Evolutionary conservation across 2,113 vertebrate genomes (phyloP).

Genomic region (Harpagus bidentatus): DNA sequence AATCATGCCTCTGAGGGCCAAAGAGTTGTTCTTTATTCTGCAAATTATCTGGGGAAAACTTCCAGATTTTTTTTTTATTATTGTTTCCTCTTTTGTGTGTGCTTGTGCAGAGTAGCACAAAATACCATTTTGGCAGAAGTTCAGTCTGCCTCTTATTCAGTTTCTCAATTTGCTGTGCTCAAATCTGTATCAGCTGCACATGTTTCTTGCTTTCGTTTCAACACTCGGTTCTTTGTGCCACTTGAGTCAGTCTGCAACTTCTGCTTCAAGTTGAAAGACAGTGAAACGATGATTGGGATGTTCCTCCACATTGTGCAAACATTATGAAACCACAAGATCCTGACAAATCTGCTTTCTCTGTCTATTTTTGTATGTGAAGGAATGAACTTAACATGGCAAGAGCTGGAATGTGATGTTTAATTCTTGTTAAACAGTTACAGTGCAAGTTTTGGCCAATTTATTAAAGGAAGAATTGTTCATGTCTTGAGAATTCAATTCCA

Average conservation of each 20-base stretch:
- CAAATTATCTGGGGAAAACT: neutral
- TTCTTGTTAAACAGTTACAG: conserved; percentile 16
- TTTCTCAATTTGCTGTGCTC: neutral
- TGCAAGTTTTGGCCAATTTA: neutral
- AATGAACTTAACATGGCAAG: neutral
- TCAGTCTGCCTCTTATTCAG: neutral
- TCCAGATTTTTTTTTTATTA: neutral
- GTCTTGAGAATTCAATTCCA: neutral
- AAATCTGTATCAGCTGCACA: neutral
- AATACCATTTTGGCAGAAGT: conserved; percentile 22
- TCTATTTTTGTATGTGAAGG: neutral
- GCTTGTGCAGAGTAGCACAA: neutral
- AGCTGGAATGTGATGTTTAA: neutral
- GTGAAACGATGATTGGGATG: neutral
- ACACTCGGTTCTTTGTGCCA: neutral
- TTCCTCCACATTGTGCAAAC: conserved; percentile 13
- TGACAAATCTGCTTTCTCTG: neutral
- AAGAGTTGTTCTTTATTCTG: conserved; percentile 10
- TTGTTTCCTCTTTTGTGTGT: neutral
- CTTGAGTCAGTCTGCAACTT: conserved; percentile 7
- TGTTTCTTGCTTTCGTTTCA: neutral
- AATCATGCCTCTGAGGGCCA: conserved; percentile 1
- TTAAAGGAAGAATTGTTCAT: neutral
- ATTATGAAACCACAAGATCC: neutral
- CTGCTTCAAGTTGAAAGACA: conserved; percentile 1